Evolutionary conservation across 2,113 vertebrate genomes (phyloP), one percentile per base, ranked within the genome.

Genomic region (Ictidomys tridecemlineatus): DNA sequence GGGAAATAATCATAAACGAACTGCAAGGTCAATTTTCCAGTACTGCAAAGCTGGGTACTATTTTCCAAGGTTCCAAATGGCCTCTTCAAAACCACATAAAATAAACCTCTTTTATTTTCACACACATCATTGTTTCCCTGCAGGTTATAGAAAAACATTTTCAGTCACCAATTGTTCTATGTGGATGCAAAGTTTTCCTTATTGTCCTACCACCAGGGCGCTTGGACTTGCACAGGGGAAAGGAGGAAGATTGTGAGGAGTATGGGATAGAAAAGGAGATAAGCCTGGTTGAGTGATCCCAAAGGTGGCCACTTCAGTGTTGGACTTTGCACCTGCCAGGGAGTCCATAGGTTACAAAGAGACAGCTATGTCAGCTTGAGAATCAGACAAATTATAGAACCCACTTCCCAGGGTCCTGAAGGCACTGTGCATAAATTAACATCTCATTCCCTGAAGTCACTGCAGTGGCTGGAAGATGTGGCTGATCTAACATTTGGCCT

Each of bases 391-490:
- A 89, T 85, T 24, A 73, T 2, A 72, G 10, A 65, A 86, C n/a
- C 83, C 1, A 2, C 67, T 84, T 92, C 48, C 86, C 51, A 87
- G 85, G 53, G 65, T 72, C 65, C 76, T 77, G 80, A 76, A n/a
- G 53, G 61, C 32, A 37, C 63, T 67, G 72, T 2, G 26, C 94
- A 97, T 93, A 94, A 89, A 97, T 96, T 93, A 97, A 61, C 67
- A 91, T 95, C 82, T 94, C 77, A 82, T 94, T 74, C 88, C 32
- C 85, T 28, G 14, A 11, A 74, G 89, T 79, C 83, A 42, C 48
- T 8, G 26, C 92, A 69, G 74, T 32, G 34, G 70, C 77, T 91
- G 63, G 72, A 70, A 92, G 90, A 79, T 17, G 5, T 20, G 74
- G 92, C 10, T 72, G 92, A 93, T 84, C 74, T 65, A 56, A 85